These are phyloP conservation scores for Eupsilia transversa DNA, from an alignment of 2,888 invertebrate species.

Conservation along the genomic window DNA sequence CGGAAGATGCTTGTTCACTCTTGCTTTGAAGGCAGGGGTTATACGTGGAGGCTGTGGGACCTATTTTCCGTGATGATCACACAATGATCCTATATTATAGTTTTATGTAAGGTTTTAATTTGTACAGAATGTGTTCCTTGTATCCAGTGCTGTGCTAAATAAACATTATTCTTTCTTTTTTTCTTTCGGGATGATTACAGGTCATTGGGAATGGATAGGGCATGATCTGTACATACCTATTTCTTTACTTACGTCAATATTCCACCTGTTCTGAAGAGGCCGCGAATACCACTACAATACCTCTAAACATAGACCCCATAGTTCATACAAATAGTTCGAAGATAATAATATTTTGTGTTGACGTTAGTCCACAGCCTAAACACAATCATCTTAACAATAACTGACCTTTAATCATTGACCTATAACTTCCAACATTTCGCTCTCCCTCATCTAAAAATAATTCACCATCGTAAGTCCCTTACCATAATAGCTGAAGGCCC, in stretches of 20 bases:
- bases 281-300: neutral
- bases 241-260: neutral
- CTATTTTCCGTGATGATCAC: too few species aligned
- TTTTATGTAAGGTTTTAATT: too few species aligned
- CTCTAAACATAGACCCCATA: neutral
- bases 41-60: too few species aligned
- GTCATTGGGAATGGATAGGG: too few species aligned
- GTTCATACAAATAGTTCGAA: neutral
- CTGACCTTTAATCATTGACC: neutral
- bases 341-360: neutral
- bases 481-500: constrained; percentile 37
- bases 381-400: neutral
- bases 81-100: too few species aligned
- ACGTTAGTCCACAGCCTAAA: neutral
- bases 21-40: too few species aligned
- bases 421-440: neutral
- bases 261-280: too few species aligned
- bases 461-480: constrained; percentile 21
- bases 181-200: neutral
- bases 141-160: too few species aligned
- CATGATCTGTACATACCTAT: neutral
- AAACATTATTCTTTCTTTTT: too few species aligned
- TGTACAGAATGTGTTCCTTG: too few species aligned
- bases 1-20: too few species aligned
- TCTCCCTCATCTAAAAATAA: constrained; percentile 33